Evolutionary conservation across 2,797 vertebrate genomes (phyloP).

Genomic region (Labroides dimidiatus): DNA sequence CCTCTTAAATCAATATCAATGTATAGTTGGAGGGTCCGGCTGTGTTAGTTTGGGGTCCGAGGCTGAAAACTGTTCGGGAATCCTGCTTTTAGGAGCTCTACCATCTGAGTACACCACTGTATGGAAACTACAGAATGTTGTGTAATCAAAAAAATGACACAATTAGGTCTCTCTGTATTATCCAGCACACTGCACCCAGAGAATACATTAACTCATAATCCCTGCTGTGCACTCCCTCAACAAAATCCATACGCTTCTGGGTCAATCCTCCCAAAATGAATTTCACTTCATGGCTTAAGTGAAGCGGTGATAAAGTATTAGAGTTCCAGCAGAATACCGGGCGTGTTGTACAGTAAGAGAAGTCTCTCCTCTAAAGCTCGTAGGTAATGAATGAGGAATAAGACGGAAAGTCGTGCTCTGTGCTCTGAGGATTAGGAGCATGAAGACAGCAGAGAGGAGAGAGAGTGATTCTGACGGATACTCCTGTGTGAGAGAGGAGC

Average conservation of each 20-base stretch:
- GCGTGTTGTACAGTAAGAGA: slow-evolving; percentile 33
- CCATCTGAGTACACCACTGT: too few relatives aligned
- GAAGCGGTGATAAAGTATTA: slow-evolving; percentile 65
- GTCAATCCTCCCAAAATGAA: slow-evolving; percentile 67
- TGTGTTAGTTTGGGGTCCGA: too few relatives aligned
- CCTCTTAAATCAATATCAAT: too few relatives aligned
- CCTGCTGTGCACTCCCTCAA: slow-evolving; percentile 38
- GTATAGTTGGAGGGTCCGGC: too few relatives aligned
- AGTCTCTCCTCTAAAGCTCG: slow-evolving; percentile 42
- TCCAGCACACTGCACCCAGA: slow-evolving; percentile 10
- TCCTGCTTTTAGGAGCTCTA: too few relatives aligned
- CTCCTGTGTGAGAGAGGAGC: slow-evolving; percentile 50
- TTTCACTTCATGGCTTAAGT: slow-evolving; percentile 67
- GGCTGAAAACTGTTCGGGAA: too few relatives aligned
- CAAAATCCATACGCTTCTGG: slow-evolving; percentile 64
- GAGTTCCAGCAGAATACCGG: slow-evolving; percentile 43
- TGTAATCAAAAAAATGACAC: background rate
- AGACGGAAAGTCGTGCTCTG: slow-evolving; percentile 41
- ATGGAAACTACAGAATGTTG: background rate
- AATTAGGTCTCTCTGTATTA: background rate
- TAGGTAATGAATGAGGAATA: slow-evolving; percentile 61
- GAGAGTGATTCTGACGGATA: slow-evolving; percentile 71
- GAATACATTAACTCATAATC: slow-evolving; percentile 56
- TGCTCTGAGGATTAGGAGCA: slow-evolving; percentile 55
- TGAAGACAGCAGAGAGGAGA: slow-evolving; percentile 36